A percentile compares a stretch with the other conserved stretches of the same genome.
Conservation (phyloP, 2,888 invertebrate genomes). For the Lithophane socia region DNA sequence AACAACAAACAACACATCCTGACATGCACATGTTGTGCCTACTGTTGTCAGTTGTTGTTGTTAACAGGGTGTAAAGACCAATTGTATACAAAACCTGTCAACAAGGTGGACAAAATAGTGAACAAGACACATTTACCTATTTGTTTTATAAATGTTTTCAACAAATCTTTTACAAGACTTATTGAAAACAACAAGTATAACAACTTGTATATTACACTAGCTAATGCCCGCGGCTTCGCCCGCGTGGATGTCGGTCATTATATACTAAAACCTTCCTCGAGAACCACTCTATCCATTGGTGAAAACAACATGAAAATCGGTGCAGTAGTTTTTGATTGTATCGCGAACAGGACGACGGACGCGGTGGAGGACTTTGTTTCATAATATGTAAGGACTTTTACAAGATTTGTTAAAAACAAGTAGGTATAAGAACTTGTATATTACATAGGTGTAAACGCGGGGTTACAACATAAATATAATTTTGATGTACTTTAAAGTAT, state of each 20-base stretch:
- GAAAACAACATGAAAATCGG: too few species aligned
- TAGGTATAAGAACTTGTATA: too few species aligned
- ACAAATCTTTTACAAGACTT: neutral
- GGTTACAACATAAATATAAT: neutral
- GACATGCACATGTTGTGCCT: neutral
- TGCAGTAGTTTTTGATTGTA: too few species aligned
- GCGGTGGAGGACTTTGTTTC: too few species aligned
- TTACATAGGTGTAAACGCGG: neutral
- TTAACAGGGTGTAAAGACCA: neutral
- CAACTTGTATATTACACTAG: neutral
- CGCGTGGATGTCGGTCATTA: too few species aligned
- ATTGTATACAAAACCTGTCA: neutral
- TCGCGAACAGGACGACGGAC: too few species aligned
- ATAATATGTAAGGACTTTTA: too few species aligned
- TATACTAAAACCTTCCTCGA: too few species aligned
- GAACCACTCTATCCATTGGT: too few species aligned
- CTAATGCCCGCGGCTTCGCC: too few species aligned
- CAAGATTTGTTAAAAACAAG: neutral
- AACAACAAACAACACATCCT: neutral
- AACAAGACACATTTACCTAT: neutral
- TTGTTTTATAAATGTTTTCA: neutral
- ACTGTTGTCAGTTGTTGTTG: neutral
- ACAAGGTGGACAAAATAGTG: neutral
- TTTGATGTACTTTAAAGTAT: neutral
- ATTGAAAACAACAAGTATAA: neutral